Base-by-base conservation (phyloP, 2,888 invertebrate genomes). In the Argyresthia goedartella region DNA sequence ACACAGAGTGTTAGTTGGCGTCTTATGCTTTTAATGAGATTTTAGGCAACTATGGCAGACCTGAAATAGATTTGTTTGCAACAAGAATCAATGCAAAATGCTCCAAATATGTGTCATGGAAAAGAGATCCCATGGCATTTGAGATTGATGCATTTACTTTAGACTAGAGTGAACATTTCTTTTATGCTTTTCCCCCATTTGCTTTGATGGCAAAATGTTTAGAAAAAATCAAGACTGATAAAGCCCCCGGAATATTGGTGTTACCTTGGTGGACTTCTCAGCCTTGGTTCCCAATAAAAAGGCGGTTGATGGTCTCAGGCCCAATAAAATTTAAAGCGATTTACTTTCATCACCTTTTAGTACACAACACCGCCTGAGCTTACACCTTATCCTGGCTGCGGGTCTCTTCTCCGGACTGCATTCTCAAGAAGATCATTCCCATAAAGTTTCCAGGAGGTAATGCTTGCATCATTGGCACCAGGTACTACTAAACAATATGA, bases 301-400 rank as follows among this genome's bases (percentile, higher is more conserved):
- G 6, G 1, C 1, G 8, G 8, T 8, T 48, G 6, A 1, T 11
- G 1, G 13, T 34, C 9, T 34, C 34, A 16, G 25, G 15, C 4
- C 6, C 33, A 35, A 16, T 16, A 13, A 45, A 50, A 9, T 51
- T 58, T 45, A 46, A 47, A 9, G 55, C 58, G 4, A 52, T 15
- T 34, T 58, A 0, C 45, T 58, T 34, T 50, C 51, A 8, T 58
- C 55, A 48, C 2, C 33, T 54, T 57, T 56, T 54, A 58, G 58
- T 14, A 9, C 39, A 41, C 48, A 11, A 44, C 59, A 56, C 48
- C 59, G 55, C 9, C 52, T 56, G 10, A 54, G 55, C 43, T 53
- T 10, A 0, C 53, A 46, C 41, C 52, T 36, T 36, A 8, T 53
- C n/a, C n/a, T n/a, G n/a, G n/a, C n/a, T n/a, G n/a, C n/a, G n/a